Percentiles rank a stretch among this genome's conserved stretches.
These are phyloP conservation scores for Malurus cyaneus DNA, from an alignment of 2,113 vertebrate species.

Conservation along the genomic window DNA sequence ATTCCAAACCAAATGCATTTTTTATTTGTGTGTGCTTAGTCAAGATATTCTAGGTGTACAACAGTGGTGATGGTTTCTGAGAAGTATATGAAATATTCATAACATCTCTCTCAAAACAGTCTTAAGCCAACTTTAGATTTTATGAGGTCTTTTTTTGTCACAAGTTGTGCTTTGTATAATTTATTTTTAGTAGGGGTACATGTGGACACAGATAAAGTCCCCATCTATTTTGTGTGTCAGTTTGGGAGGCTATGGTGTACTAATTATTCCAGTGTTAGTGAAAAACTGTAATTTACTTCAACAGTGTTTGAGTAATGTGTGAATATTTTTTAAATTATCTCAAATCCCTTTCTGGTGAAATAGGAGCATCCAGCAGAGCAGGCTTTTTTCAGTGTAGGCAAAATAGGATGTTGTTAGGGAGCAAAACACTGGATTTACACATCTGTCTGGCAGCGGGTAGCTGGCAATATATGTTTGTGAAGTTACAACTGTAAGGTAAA, in stretches of 20 bases:
- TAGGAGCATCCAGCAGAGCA: neutral
- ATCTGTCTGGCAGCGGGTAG: neutral
- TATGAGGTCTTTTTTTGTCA: neutral
- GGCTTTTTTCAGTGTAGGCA: neutral
- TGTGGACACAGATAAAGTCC: neutral
- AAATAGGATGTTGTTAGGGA: neutral
- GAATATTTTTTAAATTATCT: neutral
- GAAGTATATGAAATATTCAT: neutral
- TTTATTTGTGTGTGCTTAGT: neutral
- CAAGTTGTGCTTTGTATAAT: neutral
- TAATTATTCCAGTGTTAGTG: neutral
- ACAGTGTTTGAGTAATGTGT: neutral
- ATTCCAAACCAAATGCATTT: slow-evolving; percentile 13
- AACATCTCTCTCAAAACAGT: neutral
- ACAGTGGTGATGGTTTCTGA: neutral
- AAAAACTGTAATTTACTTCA: neutral
- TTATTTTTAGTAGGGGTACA: neutral
- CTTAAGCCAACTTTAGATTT: neutral
- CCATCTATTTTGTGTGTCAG: neutral
- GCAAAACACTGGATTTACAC: neutral
- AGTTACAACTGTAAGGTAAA: neutral
- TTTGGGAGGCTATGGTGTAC: neutral
- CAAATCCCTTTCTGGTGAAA: neutral
- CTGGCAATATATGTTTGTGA: neutral
- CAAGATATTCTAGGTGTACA: neutral